phyloP scores from a whole-genome alignment of 23 tunicate genomes.

The Clavelina lepadiformis region DNA sequence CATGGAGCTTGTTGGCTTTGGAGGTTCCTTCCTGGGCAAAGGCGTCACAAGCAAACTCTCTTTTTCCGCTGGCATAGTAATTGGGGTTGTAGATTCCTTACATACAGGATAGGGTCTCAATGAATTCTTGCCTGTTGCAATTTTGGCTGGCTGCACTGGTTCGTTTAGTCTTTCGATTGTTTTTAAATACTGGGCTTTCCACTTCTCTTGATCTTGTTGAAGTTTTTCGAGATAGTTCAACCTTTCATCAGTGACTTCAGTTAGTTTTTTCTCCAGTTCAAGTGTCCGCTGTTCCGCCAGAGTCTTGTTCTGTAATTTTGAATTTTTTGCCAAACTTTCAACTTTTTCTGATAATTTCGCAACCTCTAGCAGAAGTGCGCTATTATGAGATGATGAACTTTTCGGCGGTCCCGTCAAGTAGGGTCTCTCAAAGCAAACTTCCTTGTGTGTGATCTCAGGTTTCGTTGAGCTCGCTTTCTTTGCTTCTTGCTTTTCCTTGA shows the following conservation, averaged over 20 bases:
- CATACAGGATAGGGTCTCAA: too few relatives aligned
- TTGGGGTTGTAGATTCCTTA: neutral
- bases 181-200: constrained; percentile 22
- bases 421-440: neutral
- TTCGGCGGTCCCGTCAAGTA: neutral
- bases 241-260: constrained; percentile 20
- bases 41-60: constrained; percentile 7
- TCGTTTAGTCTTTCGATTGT: constrained; percentile 15
- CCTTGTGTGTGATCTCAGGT: neutral
- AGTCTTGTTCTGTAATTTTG: constrained; percentile 6
- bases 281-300: constrained; percentile 12
- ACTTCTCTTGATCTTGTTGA: constrained; percentile 32
- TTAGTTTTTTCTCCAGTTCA: constrained; percentile 20
- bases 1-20: constrained; percentile 1
- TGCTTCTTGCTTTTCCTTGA: constrained; percentile 9
- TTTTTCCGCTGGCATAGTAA: neutral
- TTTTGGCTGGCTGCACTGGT: too few relatives aligned
- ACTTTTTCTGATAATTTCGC: constrained; percentile 18
- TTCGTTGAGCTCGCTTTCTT: neutral
- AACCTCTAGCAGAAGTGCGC: neutral
- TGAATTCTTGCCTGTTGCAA: too few relatives aligned
- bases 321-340: constrained; percentile 17
- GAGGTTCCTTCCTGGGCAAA: constrained; percentile 8
- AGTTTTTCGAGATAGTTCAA: constrained; percentile 27
- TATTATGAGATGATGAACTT: neutral